These are phyloP conservation scores for Ephialtes manifestator DNA, from an alignment of 2,888 invertebrate species.

Conservation along the genomic window DNA sequence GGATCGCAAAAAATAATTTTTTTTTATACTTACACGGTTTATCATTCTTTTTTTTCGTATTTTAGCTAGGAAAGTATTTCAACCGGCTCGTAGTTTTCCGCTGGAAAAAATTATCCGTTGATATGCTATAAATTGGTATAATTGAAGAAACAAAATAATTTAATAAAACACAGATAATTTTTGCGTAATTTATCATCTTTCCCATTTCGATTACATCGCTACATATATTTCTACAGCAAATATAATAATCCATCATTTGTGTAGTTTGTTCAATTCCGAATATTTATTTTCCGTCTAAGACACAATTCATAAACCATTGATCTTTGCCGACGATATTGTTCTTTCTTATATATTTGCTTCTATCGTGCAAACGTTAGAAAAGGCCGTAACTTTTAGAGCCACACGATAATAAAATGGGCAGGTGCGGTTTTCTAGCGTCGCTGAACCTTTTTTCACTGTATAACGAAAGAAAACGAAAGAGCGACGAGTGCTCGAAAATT, in stretches of 20 bases:
- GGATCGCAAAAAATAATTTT: too few species aligned
- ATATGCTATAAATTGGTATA: neutral
- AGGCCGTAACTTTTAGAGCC: conserved; percentile 58
- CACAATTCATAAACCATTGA: conserved; percentile 47
- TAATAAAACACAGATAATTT: neutral
- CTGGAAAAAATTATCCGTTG: too few species aligned
- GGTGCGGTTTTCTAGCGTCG: conserved; percentile 42
- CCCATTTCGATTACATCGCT: too few species aligned
- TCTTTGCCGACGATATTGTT: conserved; percentile 59
- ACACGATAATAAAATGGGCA: conserved; percentile 52
- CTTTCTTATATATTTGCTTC: conserved; percentile 39
- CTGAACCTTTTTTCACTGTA: conserved; percentile 48
- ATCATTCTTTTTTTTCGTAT: too few species aligned
- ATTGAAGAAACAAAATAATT: neutral
- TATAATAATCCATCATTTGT: neutral
- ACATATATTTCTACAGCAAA: neutral
- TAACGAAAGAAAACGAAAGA: conserved; percentile 53
- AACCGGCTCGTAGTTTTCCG: too few species aligned
- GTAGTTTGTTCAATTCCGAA: neutral
- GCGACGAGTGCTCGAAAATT: conserved; percentile 59
- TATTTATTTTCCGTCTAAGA: neutral
- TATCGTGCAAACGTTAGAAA: conserved; percentile 56
- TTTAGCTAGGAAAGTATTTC: too few species aligned
- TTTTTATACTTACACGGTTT: too few species aligned
- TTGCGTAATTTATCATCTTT: neutral